These are phyloP conservation scores for Melolontha melolontha DNA, from an alignment of 2,888 invertebrate genomes.

Conservation along the genomic window DNA sequence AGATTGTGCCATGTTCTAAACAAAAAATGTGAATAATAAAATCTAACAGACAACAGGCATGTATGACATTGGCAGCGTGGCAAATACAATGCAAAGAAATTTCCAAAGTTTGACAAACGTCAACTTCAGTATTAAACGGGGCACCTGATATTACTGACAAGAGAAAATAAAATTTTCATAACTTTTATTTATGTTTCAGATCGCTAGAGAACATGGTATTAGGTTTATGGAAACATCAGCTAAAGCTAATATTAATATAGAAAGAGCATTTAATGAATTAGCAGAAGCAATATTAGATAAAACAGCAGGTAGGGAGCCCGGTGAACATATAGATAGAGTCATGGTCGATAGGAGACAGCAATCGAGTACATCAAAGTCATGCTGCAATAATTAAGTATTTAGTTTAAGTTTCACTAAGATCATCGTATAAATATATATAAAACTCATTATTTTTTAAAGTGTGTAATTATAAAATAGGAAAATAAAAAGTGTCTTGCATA, in stretches of 20 bases:
- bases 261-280: slow-evolving; percentile 93
- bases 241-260: slow-evolving; percentile 96
- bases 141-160: background rate
- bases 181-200: slow-evolving; percentile 69
- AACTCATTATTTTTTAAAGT: slow-evolving; percentile 40
- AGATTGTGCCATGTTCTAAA: too few relatives aligned
- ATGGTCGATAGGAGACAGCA: slow-evolving; percentile 80
- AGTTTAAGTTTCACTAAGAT: slow-evolving; percentile 22
- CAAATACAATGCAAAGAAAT: too few relatives aligned
- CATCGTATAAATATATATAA: slow-evolving; percentile 30
- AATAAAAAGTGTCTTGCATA: slow-evolving; percentile 41
- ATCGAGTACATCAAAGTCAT: slow-evolving; percentile 73
- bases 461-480: slow-evolving; percentile 35
- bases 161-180: too few relatives aligned
- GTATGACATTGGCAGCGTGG: too few relatives aligned
- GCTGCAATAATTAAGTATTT: slow-evolving; percentile 63
- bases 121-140: too few relatives aligned
- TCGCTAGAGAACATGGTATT: slow-evolving; percentile 95
- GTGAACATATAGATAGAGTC: slow-evolving; percentile 78
- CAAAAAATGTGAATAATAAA: too few relatives aligned
- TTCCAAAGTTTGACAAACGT: too few relatives aligned
- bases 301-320: slow-evolving; percentile 83
- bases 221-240: slow-evolving; percentile 98
- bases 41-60: too few relatives aligned
- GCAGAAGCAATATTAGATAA: slow-evolving; percentile 96